These are phyloP conservation scores for Micrastur ruficollis DNA, from an alignment of 2,797 vertebrate genomes.

Conservation along the genomic window DNA sequence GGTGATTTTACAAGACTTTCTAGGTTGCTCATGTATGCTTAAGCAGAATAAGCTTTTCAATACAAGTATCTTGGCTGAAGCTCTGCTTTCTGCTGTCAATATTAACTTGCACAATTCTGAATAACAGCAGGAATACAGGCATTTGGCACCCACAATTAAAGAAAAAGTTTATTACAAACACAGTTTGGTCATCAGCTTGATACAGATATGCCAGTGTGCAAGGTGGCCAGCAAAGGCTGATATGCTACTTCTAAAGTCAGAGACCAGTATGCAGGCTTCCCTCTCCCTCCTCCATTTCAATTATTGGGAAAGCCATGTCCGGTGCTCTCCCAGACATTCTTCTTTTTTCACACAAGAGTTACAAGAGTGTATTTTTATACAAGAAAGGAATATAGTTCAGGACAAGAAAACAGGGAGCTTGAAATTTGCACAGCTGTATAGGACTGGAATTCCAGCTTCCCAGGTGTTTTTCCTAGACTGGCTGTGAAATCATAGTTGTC, in stretches of 20 bases:
- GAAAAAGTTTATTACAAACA: neutral
- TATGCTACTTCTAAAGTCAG: neutral
- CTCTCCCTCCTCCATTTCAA: neutral
- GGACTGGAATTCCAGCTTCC: neutral
- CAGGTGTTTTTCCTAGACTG: neutral
- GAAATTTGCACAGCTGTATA: neutral
- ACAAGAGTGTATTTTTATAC: neutral
- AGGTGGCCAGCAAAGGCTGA: neutral
- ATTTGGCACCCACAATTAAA: neutral
- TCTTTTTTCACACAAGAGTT: neutral
- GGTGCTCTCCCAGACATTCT: fast-evolving
- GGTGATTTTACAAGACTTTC: neutral
- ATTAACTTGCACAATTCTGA: neutral
- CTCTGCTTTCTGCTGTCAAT: neutral
- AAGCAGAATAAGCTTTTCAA: neutral
- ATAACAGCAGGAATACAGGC: neutral
- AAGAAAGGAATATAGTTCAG: neutral
- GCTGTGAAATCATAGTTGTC: neutral
- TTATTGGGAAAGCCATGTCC: neutral
- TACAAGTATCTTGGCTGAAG: neutral
- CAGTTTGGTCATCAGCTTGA: too few species aligned
- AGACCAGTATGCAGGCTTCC: neutral
- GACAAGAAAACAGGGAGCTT: neutral
- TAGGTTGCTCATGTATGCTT: neutral
- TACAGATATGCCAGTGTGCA: neutral